These are phyloP conservation scores for Cryptus armator DNA, from an alignment of 2,888 invertebrate genomes.

Conservation along the genomic window DNA sequence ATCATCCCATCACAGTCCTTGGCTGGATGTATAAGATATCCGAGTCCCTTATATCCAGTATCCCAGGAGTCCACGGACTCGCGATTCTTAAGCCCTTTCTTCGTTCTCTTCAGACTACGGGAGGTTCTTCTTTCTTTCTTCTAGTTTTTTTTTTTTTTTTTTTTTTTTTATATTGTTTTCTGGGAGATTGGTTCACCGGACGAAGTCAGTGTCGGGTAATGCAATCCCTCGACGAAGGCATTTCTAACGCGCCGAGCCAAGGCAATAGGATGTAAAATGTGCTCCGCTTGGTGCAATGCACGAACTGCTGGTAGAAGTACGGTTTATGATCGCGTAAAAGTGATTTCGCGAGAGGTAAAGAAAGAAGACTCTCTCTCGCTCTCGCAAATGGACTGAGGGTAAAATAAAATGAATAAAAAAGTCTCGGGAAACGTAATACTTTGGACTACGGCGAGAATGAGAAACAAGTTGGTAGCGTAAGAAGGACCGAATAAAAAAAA, in stretches of 20 bases:
- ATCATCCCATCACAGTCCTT: conserved; percentile 74
- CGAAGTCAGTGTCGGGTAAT: conserved; percentile 51
- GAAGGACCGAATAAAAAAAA: conserved; percentile 24
- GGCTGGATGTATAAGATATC: conserved; percentile 48
- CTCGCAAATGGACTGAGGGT: conserved; percentile 15
- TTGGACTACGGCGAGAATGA: conserved; percentile 31
- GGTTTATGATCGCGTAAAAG: conserved; percentile 72
- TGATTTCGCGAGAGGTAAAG: conserved; percentile 64
- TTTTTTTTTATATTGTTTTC: conserved; percentile 74
- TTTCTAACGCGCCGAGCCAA: conserved; percentile 55
- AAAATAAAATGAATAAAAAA: conserved; percentile 17
- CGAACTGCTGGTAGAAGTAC: conserved; percentile 64
- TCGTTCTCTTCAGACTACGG: conserved; percentile 11
- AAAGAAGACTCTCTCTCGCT: conserved; percentile 38
- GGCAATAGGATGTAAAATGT: conserved; percentile 58
- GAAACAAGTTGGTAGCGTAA: conserved; percentile 51
- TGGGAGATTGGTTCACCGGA: conserved; percentile 75
- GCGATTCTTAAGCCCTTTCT: conserved; percentile 15
- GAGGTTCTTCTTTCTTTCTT: conserved; percentile 63
- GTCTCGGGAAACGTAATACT: conserved; percentile 51
- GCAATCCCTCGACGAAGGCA: conserved; percentile 63
- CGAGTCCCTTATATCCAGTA: conserved; percentile 27
- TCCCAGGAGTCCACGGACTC: conserved; percentile 15
- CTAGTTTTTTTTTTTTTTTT: conserved; percentile 62
- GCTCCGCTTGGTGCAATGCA: conserved; percentile 55